Conservation (phyloP, 1,140 invertebrate species). For the Rhyacophila brunnea region DNA sequence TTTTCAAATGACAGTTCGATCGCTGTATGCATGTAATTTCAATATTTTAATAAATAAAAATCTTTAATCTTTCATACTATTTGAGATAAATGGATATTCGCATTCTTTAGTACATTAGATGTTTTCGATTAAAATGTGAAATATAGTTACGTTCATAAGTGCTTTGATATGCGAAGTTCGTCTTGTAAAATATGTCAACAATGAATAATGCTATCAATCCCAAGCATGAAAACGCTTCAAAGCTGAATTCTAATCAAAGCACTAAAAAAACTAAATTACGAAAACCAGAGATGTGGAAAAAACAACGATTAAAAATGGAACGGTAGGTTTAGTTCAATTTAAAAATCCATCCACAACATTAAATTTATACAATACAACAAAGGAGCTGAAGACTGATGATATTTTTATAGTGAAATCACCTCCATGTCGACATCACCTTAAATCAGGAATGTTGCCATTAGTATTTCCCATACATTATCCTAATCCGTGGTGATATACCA, state of each 20-base stretch:
- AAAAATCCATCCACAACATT: neutral
- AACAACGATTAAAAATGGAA: constrained; percentile 4
- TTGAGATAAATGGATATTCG: too few relatives aligned
- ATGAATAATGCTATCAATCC: too few relatives aligned
- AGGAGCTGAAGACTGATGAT: too few relatives aligned
- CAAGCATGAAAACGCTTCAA: neutral
- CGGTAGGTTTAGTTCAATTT: neutral
- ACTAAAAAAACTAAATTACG: neutral
- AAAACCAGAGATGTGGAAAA: constrained; percentile 5
- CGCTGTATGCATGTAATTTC: too few relatives aligned
- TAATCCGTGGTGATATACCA: neutral
- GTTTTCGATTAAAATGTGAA: too few relatives aligned
- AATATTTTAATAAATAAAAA: too few relatives aligned
- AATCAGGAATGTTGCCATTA: neutral
- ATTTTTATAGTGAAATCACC: neutral
- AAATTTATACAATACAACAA: neutral
- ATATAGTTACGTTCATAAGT: too few relatives aligned
- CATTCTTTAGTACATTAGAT: too few relatives aligned
- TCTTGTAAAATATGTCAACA: too few relatives aligned
- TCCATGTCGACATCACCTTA: neutral
- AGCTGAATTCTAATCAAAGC: neutral
- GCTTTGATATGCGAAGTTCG: too few relatives aligned
- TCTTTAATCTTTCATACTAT: too few relatives aligned
- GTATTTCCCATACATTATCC: neutral
- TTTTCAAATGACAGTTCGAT: too few relatives aligned